A percentile compares a stretch with the other conserved stretches of the same genome.
phyloP scores from a whole-genome alignment of 1,140 invertebrate species.

The Amyelois transitella region DNA sequence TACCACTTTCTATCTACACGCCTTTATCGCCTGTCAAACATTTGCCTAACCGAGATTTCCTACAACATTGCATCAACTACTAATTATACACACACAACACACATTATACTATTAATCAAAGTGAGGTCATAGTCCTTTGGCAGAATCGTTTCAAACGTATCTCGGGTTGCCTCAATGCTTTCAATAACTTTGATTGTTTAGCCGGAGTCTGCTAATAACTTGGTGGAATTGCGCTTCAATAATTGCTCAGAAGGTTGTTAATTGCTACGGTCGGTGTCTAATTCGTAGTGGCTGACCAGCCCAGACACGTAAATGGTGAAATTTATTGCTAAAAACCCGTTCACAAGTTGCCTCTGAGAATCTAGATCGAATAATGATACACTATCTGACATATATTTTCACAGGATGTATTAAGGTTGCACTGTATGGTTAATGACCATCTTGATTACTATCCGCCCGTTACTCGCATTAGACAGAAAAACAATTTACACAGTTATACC shows the following conservation, averaged over 20 bases:
- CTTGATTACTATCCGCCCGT: not conserved
- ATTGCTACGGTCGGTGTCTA: conserved; percentile 41
- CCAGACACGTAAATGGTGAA: conserved; percentile 29
- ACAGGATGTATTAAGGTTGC: conserved; percentile 2
- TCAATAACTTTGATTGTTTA: conserved; percentile 31
- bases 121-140: conserved; percentile 22
- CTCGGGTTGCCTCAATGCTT: not conserved
- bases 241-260: conserved; percentile 55
- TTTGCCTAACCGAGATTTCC: conserved; percentile 56
- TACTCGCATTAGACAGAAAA: not conserved
- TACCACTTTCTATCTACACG: conserved; percentile 32
- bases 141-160: not conserved
- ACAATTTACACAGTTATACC: not conserved
- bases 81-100: conserved; percentile 24
- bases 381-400: conserved; percentile 18
- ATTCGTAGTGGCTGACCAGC: conserved; percentile 25
- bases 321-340: conserved; percentile 28
- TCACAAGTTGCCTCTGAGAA: conserved; percentile 20
- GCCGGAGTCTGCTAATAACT: conserved; percentile 39
- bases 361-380: conserved; percentile 21
- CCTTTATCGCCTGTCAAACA: conserved; percentile 48
- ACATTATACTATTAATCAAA: conserved; percentile 22
- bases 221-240: conserved; percentile 31
- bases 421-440: conserved; percentile 4
- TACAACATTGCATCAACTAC: conserved; percentile 20